Percentiles rank a stretch among this genome's conserved stretches.
phyloP scores from a whole-genome alignment of 92 coral and sea anemone species.

The Siderastrea siderea region DNA sequence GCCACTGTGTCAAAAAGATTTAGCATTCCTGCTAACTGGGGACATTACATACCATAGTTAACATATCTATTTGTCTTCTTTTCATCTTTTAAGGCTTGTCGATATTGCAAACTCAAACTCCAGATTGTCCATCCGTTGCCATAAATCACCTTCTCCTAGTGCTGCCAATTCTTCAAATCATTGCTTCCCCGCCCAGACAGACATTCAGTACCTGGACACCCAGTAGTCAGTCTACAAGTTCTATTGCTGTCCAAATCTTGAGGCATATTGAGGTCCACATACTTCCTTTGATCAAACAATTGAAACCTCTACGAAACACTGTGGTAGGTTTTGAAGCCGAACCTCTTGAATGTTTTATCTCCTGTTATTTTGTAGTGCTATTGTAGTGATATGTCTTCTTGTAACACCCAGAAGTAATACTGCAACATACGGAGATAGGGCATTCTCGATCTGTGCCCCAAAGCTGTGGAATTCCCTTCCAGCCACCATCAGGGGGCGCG shows the following conservation, averaged over 20 bases:
- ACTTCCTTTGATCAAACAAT: conserved; percentile 11
- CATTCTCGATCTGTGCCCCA: no score
- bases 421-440: no score
- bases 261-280: conserved; percentile 13
- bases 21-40: no score
- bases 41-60: not conserved
- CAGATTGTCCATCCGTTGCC: conserved; percentile 3
- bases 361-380: no score
- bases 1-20: no score
- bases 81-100: conserved; percentile 48
- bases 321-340: conserved; percentile 32
- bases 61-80: not conserved
- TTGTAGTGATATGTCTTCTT: no score
- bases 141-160: conserved; percentile 42
- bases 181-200: conserved; percentile 54
- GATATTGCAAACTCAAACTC: conserved; percentile 32
- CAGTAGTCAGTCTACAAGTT: conserved; percentile 4
- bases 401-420: no score
- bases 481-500: no score
- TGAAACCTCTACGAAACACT: conserved; percentile 3
- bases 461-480: no score
- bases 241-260: conserved; percentile 38
- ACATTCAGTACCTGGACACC: conserved; percentile 20
- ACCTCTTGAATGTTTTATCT: not conserved
- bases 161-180: conserved; percentile 85